A percentile compares a stretch with the other conserved stretches of the same genome.
Evolutionary conservation across 2,888 invertebrate species (phyloP).

Genomic region (Scrobipalpa atriplicella): DNA sequence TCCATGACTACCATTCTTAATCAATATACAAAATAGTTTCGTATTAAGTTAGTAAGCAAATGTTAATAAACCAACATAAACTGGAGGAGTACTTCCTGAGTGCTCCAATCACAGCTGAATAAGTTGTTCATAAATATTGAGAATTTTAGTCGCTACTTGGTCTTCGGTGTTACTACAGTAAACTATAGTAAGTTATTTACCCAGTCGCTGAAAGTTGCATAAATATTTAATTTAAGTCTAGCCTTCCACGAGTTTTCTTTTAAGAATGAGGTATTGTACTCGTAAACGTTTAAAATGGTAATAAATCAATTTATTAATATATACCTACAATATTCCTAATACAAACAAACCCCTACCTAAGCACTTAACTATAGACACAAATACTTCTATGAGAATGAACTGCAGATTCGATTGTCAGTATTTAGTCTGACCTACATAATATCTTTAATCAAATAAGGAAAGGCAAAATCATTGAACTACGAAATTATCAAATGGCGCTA

Average conservation of each 20-base stretch:
- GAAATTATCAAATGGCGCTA: no score
- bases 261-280: no score
- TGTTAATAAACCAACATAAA: conserved; percentile 6
- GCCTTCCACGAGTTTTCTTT: background rate
- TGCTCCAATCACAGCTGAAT: conserved; percentile 1
- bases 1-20: no score
- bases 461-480: no score
- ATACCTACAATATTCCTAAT: no score
- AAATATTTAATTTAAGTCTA: background rate
- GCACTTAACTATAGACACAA: background rate
- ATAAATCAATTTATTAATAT: no score
- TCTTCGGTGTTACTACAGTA: background rate
- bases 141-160: conserved; percentile 4
- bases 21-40: no score
- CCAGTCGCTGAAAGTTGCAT: background rate
- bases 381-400: background rate
- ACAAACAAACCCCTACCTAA: background rate
- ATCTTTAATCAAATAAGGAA: background rate
- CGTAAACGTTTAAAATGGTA: no score
- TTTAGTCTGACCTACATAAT: background rate
- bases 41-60: no score
- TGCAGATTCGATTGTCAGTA: background rate
- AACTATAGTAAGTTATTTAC: background rate
- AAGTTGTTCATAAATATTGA: conserved; percentile 8
- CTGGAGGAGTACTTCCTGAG: background rate